Base-by-base conservation (phyloP, 2,888 invertebrate genomes). In the Harpalus rubripes region DNA sequence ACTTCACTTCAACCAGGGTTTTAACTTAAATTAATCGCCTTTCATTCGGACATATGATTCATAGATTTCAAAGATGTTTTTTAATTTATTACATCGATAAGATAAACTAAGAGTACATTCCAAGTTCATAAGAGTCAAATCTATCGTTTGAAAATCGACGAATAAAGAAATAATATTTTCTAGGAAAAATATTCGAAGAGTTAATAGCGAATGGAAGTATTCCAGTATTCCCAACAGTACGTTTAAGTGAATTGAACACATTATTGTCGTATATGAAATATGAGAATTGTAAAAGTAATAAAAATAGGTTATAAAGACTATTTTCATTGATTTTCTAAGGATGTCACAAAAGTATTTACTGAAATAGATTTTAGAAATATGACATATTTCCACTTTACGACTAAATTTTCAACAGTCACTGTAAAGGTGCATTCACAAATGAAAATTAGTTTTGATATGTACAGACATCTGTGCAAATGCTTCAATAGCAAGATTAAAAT, bases 21-120 rank as follows among this genome's bases (percentile, higher is more conserved):
- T 39, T 15, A 74, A 22, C 56, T 78, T 18, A 78, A 76, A 78
- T 78, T 78, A 58, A 78, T 78, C 58, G 22, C 39, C 78, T 12
- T 56, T 78, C 78, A 26, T 39, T 56, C 44, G 44, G 59, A 52
- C 2, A 52, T 52, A 52, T 12, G 44, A 52, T 52, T 52, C 10
- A 52, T 52, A 52, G 44, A 52, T 52, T 52, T 52, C 12, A 52
- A 52, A 8, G 44, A 52, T 52, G 44, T 52, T 52, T 52, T 52
- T 12, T 12, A 10, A 52, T 52, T 52, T 52, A 52, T 52, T 52
- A 52, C 44, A 52, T 12, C 44, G 59, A 59, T 59, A 59, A 16
- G 16, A 59, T 59, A 59, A 59, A 16, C 16, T 16, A 59, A 10
- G 10, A 56, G 32, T 32, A 32, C 32, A 32, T 32, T 32, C 2